These are phyloP conservation scores for Volucella inflata DNA, from an alignment of 2,888 invertebrate genomes.

Conservation along the genomic window DNA sequence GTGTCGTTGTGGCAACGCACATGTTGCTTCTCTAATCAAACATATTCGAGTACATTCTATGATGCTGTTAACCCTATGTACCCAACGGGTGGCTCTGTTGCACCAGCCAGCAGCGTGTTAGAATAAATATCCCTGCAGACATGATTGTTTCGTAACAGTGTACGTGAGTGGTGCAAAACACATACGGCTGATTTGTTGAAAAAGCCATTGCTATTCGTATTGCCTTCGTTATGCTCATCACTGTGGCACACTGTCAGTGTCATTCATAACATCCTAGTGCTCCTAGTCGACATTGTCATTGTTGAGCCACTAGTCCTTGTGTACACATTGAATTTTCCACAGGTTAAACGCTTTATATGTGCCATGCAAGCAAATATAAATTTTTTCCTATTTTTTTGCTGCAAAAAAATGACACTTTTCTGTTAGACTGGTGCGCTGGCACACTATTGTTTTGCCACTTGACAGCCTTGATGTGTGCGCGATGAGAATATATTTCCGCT, in stretches of 20 bases:
- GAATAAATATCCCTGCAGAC: slow-evolving; percentile 57
- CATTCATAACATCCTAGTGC: background rate
- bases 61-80: background rate
- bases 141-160: slow-evolving; percentile 55
- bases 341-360: slow-evolving; percentile 67
- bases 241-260: background rate
- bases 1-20: slow-evolving; percentile 29
- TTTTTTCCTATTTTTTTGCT: background rate
- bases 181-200: slow-evolving; percentile 68
- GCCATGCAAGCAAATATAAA: slow-evolving; percentile 49
- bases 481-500: slow-evolving; percentile 38
- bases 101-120: background rate
- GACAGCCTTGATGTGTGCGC: slow-evolving; percentile 19
- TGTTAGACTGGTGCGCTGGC: slow-evolving; percentile 18
- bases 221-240: slow-evolving; percentile 20
- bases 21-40: slow-evolving; percentile 28
- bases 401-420: slow-evolving; percentile 38
- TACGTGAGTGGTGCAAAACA: slow-evolving; percentile 32
- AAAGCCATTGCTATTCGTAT: slow-evolving; percentile 41
- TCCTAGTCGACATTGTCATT: slow-evolving; percentile 35
- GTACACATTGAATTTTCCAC: slow-evolving; percentile 68
- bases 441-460: slow-evolving; percentile 47
- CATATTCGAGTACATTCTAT: background rate
- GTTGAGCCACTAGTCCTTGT: slow-evolving; percentile 47
- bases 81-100: background rate